Evolutionary conservation across 2,113 vertebrate genomes (phyloP), one percentile per base, ranked within the genome.

Genomic region (Stercorarius parasiticus): DNA sequence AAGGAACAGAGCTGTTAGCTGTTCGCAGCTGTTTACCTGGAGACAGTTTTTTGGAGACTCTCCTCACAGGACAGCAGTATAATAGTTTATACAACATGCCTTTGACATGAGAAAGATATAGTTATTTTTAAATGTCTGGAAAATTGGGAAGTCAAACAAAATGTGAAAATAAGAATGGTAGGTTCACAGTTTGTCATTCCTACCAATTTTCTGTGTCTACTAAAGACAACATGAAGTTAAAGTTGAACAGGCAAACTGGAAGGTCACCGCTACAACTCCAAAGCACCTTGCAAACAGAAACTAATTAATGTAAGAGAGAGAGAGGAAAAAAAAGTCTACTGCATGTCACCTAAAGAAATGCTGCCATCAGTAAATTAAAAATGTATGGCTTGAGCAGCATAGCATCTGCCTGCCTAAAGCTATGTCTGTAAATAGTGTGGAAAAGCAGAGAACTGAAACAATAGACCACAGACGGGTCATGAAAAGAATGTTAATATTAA

Each of bases 361-460:
- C 10, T 89, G 38, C 86, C 70, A 55, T 58, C 32, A 42, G 40
- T 78, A 90, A 72, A 96, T 97, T 89, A 97, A 95, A 97, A 95
- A 97, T 95, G 45, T 50, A 95, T 90, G 84, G 18, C 49, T 66
- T 65, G 43, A 87, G 62, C 91, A 70, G 78, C 83, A 69, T 36
- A 85, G 11, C 95, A 94, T 85, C 73, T 96, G 95, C 74, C 53
- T 89, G 38, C 62, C 70, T 62, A 85, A 95, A 95, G 73, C 40
- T 73, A 40, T 2, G 1, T 32, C 86, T 87, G 73, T 49, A 36
- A 67, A 32, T 9, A 70, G 11, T 45, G 30, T 53, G 38, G 62
- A 72, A 72, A 26, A 80, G 42, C 74, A 56, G n/a, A 87, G 52
- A 86, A 82, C 14, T 95, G 65, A 87, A 94, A 95, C 76, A 88